Percentiles rank a stretch among this genome's conserved stretches.
These are phyloP conservation scores for Halichoeres trimaculatus DNA, from an alignment of 2,113 vertebrate genomes.

Conservation along the genomic window DNA sequence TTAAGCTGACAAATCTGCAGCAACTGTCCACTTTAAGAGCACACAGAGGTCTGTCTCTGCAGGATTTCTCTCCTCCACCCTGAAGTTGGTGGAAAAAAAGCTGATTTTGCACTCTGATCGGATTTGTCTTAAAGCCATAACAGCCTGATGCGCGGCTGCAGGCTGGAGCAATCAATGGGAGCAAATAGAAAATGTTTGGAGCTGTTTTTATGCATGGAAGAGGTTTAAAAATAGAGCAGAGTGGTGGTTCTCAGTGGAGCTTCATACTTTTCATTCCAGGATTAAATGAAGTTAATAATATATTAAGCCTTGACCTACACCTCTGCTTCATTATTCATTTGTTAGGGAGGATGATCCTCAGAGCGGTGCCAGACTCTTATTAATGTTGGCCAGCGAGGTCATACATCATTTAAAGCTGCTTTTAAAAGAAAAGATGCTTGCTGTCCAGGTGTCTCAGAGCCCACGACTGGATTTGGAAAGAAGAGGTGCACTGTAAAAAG, in stretches of 20 bases:
- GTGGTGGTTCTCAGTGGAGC: not conserved
- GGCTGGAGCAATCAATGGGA: not conserved
- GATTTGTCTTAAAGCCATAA: no score
- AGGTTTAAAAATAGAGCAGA: not conserved
- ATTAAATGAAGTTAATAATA: constrained; percentile 33
- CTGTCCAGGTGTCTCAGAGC: constrained; percentile 7
- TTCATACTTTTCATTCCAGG: constrained; percentile 20
- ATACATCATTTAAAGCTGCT: constrained; percentile 63
- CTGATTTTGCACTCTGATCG: no score
- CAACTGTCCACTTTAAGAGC: no score
- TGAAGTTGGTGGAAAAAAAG: no score
- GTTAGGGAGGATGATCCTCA: constrained; percentile 37
- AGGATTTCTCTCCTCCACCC: no score
- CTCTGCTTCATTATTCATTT: constrained; percentile 56
- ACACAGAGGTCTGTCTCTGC: no score
- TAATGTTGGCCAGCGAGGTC: constrained; percentile 44
- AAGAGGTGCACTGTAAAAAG: constrained; percentile 31
- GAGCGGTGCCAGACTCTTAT: constrained; percentile 36
- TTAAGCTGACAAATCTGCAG: no score
- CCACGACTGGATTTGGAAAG: not conserved
- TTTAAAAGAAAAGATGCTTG: constrained; percentile 62
- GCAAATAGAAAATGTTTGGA: not conserved
- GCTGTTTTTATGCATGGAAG: not conserved
- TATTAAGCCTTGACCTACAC: constrained; percentile 50
- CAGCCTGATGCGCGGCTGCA: no score